Evolutionary conservation across 2,113 vertebrate species (phyloP).

Genomic region (Menidia beryllina): DNA sequence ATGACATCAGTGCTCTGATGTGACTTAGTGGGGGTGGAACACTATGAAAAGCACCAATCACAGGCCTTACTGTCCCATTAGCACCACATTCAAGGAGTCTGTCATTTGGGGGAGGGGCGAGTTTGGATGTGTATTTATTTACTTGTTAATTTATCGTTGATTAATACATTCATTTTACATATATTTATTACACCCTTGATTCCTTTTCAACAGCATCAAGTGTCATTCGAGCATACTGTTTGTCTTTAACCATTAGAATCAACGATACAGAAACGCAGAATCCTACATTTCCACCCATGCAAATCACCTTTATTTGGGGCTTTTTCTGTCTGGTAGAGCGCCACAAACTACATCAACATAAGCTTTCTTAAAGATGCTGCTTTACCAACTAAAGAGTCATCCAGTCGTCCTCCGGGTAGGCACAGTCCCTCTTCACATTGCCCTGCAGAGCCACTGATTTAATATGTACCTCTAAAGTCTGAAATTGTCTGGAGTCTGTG

Average conservation of each 20-base stretch:
- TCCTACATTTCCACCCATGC: slow-evolving; percentile 8
- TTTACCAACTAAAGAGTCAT: neutral
- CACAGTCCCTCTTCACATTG: neutral
- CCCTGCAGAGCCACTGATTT: neutral
- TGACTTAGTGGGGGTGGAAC: slow-evolving; percentile 8
- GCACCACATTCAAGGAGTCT: slow-evolving; percentile 14
- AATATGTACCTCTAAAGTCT: neutral
- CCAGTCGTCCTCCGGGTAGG: neutral
- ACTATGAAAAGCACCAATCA: slow-evolving; percentile 11
- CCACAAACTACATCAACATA: neutral
- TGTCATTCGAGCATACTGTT: slow-evolving; percentile 18
- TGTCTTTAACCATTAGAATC: neutral
- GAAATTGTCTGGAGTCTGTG: neutral
- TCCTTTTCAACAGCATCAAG: slow-evolving; percentile 14
- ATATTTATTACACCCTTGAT: slow-evolving; percentile 29
- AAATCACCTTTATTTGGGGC: neutral
- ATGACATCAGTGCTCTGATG: slow-evolving; percentile 15
- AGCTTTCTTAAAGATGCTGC: neutral
- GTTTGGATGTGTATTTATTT: slow-evolving; percentile 46
- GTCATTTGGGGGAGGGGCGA: too few species aligned
- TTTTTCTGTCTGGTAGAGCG: neutral
- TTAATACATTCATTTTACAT: slow-evolving; percentile 2
- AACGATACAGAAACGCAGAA: neutral
- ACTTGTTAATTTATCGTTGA: slow-evolving; percentile 32
- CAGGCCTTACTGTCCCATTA: slow-evolving; percentile 49